phyloP scores from a whole-genome alignment of 30 jellyfish, hydroid and myxozoan genomes.

The Mastigias papua region DNA sequence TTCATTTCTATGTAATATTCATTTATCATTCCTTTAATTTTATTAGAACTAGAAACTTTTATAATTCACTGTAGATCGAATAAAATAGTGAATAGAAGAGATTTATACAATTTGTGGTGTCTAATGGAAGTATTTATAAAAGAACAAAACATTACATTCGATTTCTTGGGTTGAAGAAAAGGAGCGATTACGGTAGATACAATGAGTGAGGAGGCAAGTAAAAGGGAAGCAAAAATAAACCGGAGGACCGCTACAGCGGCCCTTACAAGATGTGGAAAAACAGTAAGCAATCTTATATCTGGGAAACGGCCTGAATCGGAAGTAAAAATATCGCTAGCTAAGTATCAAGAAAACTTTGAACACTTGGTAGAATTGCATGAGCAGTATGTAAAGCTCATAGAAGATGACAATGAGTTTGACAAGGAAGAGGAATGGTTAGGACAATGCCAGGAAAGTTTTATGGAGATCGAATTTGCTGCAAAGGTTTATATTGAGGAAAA shows the following conservation, averaged over 20 bases:
- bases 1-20: too few relatives aligned
- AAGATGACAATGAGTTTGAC: conserved; percentile 52
- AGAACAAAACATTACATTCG: background rate
- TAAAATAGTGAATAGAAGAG: background rate
- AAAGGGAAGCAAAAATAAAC: conserved; percentile 21
- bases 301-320: conserved; percentile 16
- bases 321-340: background rate
- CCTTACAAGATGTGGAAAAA: conserved; percentile 12
- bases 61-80: background rate
- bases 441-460: conserved; percentile 56
- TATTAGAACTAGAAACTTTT: too few relatives aligned
- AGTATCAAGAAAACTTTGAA: conserved; percentile 12
- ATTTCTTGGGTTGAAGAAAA: background rate
- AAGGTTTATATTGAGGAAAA: conserved; percentile 54
- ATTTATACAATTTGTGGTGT: background rate
- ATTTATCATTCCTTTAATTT: too few relatives aligned
- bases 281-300: background rate
- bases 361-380: conserved; percentile 9
- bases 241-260: conserved; percentile 37
- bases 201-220: conserved; percentile 23
- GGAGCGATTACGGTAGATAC: background rate
- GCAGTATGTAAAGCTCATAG: conserved; percentile 2
- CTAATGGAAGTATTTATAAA: background rate
- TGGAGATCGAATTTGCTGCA: conserved; percentile 60
- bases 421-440: conserved; percentile 66